Conservation (phyloP, 2,113 vertebrate species). For the Halichoerus grypus region DNA sequence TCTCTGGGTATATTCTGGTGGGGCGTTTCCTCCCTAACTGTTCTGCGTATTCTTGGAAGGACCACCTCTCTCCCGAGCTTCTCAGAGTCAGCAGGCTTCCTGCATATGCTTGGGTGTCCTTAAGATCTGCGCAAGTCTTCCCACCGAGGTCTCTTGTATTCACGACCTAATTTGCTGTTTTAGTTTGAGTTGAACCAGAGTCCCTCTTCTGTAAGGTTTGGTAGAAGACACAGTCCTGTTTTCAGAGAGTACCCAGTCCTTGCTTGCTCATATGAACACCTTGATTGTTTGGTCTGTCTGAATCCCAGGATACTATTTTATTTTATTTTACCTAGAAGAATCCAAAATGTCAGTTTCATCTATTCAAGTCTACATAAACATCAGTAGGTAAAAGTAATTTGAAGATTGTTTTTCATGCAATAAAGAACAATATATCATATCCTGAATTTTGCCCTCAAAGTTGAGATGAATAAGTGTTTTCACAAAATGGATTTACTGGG, state of each 20-base stretch:
- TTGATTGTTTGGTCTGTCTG: background rate
- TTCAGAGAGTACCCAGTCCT: background rate
- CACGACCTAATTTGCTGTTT: background rate
- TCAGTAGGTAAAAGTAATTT: background rate
- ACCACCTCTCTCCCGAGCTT: background rate
- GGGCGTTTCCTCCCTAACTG: background rate
- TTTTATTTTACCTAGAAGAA: background rate
- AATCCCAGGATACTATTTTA: background rate
- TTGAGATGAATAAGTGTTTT: constrained; percentile 75
- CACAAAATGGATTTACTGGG: constrained; percentile 18
- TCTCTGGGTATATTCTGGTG: background rate
- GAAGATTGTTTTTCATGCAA: background rate
- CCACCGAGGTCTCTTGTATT: background rate
- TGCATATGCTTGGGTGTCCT: background rate
- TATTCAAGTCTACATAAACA: background rate
- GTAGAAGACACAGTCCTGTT: background rate
- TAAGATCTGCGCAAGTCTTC: background rate
- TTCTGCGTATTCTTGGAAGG: background rate
- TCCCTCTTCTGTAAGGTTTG: background rate
- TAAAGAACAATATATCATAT: background rate
- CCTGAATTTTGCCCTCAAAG: background rate
- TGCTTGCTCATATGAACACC: background rate
- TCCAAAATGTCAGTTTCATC: constrained; percentile 1
- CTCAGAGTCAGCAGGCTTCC: background rate
- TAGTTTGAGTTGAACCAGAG: background rate